Percentiles rank a stretch among this genome's conserved stretches.
Conservation (phyloP, 2,888 invertebrate genomes). For the Eupithecia subumbrata region DNA sequence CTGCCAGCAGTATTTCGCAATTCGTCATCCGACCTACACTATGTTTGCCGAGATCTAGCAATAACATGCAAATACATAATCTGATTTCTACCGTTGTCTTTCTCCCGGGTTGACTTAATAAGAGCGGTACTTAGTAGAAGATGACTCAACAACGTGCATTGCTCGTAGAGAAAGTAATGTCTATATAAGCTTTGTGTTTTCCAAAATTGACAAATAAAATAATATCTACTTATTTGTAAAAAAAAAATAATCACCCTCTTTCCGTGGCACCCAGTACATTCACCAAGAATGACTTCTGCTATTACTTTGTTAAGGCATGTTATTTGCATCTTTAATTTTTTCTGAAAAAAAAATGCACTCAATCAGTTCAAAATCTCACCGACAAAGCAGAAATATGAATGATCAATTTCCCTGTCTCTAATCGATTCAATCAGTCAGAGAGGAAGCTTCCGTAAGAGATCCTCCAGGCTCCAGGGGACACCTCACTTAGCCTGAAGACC, state of each 20-base stretch:
- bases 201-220: neutral
- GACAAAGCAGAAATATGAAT: slow-evolving; percentile 2
- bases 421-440: slow-evolving; percentile 1
- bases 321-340: neutral
- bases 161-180: no score
- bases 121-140: no score
- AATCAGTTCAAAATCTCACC: neutral
- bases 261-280: no score
- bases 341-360: neutral
- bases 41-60: neutral
- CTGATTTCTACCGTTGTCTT: no score
- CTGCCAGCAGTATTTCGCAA: neutral
- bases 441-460: neutral
- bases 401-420: slow-evolving; percentile 8
- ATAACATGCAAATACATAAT: no score
- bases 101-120: no score
- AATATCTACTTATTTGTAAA: no score
- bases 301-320: neutral
- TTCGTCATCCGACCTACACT: neutral
- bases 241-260: no score
- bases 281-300: neutral
- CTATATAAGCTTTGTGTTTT: no score
- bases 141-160: no score
- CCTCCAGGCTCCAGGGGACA: slow-evolving; percentile 10
- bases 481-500: slow-evolving; percentile 25